Evolutionary conservation across 1,140 invertebrate species (phyloP), one percentile per base, ranked within the genome.

Genomic region (Bombus impatiens): DNA sequence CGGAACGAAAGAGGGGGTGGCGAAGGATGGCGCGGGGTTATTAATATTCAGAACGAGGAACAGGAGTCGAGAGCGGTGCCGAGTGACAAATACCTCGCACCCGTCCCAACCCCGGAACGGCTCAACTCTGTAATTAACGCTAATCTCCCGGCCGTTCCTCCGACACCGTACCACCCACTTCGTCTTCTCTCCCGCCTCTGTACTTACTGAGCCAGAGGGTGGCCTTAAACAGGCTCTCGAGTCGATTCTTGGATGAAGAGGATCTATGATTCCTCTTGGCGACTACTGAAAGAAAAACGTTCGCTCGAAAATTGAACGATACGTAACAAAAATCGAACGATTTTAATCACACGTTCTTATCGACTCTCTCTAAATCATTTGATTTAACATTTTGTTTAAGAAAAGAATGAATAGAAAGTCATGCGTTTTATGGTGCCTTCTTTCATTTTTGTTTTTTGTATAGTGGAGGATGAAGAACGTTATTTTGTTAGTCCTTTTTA

Each of bases 61-160:
- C 85, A 87, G 93, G 90, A 92, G 89, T 89, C 89, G 86, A 78
- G 83, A 90, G 90, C 92, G 91, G 91, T 91, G 91, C 90, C 90
- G 88, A 93, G 94, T 95, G 94, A 95, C 94, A 95, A 95, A 95
- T 95, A 94, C 92, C 92, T 92, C 90, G 91, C 86, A 83, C 88
- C 78, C 87, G 87, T 87, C 88, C 90, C 86, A 89, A 92, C 93
- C 91, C 92, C 89, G 88, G 90, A 80, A 81, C 88, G 90, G 89
- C 90, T 91, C 92, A 88, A 92, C 92, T 95, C 93, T 94, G 94
- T 94, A 95, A 95, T 95, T 95, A 95, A 94, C 94, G 93, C 94
- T 95, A 94, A 95, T 94, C 94, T 94, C 93, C 91, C 87, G 88
- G 87, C 90, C 90, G 93, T 93, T 92, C 87, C 91, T 90, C 79